Evolutionary conservation across 2,113 vertebrate genomes (phyloP).

Genomic region (Turnix velox): DNA sequence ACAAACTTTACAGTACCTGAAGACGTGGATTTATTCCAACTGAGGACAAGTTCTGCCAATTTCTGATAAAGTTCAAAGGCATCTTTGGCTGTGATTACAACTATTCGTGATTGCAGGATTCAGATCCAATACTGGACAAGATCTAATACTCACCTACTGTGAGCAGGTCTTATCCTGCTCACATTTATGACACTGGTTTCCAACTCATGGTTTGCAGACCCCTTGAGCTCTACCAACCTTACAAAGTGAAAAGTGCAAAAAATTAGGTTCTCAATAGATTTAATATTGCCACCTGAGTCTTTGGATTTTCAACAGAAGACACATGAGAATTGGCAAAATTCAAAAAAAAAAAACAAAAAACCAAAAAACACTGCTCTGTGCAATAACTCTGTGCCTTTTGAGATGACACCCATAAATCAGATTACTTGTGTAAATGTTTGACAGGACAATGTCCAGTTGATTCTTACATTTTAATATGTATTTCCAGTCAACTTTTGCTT

Average conservation of each 20-base stretch:
- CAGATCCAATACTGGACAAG: neutral
- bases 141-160: too few species aligned
- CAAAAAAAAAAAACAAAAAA: neutral
- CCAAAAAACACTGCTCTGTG: neutral
- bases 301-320: neutral
- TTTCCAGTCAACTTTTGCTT: neutral
- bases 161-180: neutral
- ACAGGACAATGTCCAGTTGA: constrained; percentile 10
- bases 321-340: neutral
- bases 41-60: neutral
- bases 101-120: neutral
- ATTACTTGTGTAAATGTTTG: constrained; percentile 24
- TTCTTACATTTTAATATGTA: neutral
- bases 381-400: neutral
- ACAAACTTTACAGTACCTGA: neutral
- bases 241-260: neutral
- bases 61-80: neutral
- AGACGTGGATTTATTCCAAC: neutral
- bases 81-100: neutral
- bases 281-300: neutral
- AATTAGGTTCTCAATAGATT: neutral
- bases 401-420: neutral
- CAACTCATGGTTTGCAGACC: neutral
- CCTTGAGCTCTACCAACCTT: neutral
- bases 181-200: neutral